phyloP scores from a whole-genome alignment of 2,113 vertebrate genomes.

The Phycodurus eques region DNA sequence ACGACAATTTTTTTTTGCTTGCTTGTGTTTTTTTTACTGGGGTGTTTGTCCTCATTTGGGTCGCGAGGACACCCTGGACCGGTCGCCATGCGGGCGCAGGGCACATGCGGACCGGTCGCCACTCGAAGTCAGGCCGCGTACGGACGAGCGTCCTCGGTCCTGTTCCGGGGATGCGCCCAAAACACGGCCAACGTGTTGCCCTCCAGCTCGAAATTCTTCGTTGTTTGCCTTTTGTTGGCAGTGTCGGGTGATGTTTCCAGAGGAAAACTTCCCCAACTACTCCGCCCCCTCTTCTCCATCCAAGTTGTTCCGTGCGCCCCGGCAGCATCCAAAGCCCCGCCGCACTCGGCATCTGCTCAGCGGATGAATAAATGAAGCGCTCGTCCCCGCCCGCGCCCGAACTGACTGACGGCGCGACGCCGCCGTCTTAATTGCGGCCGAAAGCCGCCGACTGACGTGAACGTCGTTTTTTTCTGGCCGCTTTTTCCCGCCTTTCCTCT shows the following conservation, averaged over 20 bases:
- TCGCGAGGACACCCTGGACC: background rate
- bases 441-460: slow-evolving; percentile 56
- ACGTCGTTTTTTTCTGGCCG: background rate
- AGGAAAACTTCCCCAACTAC: slow-evolving; percentile 40
- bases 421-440: slow-evolving; percentile 73
- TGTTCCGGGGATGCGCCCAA: no score
- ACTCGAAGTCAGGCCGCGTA: no score
- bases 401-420: slow-evolving; percentile 64
- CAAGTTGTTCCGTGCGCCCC: slow-evolving; percentile 43
- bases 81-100: no score
- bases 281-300: slow-evolving; percentile 15
- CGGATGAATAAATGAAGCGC: slow-evolving; percentile 76
- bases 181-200: background rate
- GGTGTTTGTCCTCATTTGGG: background rate
- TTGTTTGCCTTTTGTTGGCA: background rate
- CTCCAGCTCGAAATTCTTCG: no score
- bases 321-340: slow-evolving; percentile 54
- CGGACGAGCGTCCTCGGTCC: no score
- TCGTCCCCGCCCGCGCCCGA: slow-evolving; percentile 5
- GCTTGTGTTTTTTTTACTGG: no score
- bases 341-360: slow-evolving; percentile 71
- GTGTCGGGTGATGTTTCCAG: background rate
- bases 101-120: no score
- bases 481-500: background rate
- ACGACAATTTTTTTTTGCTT: no score